Percentiles rank a stretch among this genome's conserved stretches.
Evolutionary conservation across 2,113 vertebrate genomes (phyloP).

Genomic region (Percina caprodes): DNA sequence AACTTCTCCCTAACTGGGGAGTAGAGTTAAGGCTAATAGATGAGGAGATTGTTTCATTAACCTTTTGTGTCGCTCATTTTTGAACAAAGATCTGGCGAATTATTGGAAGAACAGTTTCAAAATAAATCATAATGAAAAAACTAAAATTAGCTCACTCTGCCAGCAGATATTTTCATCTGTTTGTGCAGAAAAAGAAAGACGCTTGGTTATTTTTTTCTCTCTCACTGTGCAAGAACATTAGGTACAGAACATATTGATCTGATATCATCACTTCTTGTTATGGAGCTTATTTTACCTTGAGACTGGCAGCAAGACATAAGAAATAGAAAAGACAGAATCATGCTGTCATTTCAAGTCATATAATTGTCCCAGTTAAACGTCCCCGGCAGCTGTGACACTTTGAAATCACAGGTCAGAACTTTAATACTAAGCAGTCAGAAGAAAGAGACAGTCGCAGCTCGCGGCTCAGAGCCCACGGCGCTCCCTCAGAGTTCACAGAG

Average conservation of each 20-base stretch:
- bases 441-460: conserved; percentile 21
- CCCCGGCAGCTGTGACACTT: conserved; percentile 54
- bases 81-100: background rate
- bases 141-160: conserved; percentile 1
- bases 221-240: conserved; percentile 20
- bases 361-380: conserved; percentile 48
- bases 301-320: conserved; percentile 6
- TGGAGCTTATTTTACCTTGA: conserved; percentile 8
- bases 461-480: conserved; percentile 8
- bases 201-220: background rate
- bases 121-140: conserved; percentile 24
- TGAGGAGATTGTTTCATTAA: conserved; percentile 19
- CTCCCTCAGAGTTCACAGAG: conserved; percentile 63
- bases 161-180: conserved; percentile 19
- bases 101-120: conserved; percentile 2
- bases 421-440: conserved; percentile 34
- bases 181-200: background rate
- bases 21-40: background rate
- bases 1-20: background rate
- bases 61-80: background rate
- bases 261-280: conserved; percentile 47
- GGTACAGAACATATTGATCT: conserved; percentile 44
- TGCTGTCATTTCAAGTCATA: conserved; percentile 49
- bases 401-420: conserved; percentile 64
- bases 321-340: conserved; percentile 24